A percentile compares a stretch with the other conserved stretches of the same genome.
phyloP scores from a whole-genome alignment of 2,888 invertebrate species.

The Ormyrus rosae region DNA sequence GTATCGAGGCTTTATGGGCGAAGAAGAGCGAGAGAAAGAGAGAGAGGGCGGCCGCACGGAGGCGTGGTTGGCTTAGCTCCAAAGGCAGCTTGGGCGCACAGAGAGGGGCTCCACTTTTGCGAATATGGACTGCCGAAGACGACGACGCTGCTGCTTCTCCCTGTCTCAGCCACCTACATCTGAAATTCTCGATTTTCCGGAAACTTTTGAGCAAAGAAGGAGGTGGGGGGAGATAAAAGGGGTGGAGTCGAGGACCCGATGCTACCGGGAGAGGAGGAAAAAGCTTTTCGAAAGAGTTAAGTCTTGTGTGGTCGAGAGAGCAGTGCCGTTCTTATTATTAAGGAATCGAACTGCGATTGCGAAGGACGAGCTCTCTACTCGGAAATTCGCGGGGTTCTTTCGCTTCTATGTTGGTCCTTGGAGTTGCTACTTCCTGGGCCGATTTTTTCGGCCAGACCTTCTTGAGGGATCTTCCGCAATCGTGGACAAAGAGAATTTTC shows the following conservation, averaged over 20 bases:
- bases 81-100: constrained; percentile 53
- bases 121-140: constrained; percentile 56
- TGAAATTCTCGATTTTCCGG: constrained; percentile 57
- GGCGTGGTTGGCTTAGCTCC: constrained; percentile 70
- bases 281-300: not conserved
- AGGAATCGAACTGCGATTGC: constrained; percentile 11
- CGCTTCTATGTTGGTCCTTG: not conserved
- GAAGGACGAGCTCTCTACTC: not conserved
- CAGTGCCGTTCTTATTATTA: constrained; percentile 18
- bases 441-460: not conserved
- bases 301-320: not conserved
- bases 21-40: too few species aligned
- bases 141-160: constrained; percentile 6
- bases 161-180: constrained; percentile 55
- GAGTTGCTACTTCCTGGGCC: not conserved
- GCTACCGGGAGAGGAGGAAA: not conserved
- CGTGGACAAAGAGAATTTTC: not conserved
- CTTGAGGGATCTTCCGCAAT: not conserved
- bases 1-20: constrained; percentile 65
- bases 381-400: constrained; percentile 10
- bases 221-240: constrained; percentile 13
- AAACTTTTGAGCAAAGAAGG: constrained; percentile 55
- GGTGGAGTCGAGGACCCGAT: constrained; percentile 1
- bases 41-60: constrained; percentile 53
- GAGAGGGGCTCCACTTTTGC: constrained; percentile 54